phyloP scores from a whole-genome alignment of 2,797 vertebrate species.

The Loriculus beryllinus region DNA sequence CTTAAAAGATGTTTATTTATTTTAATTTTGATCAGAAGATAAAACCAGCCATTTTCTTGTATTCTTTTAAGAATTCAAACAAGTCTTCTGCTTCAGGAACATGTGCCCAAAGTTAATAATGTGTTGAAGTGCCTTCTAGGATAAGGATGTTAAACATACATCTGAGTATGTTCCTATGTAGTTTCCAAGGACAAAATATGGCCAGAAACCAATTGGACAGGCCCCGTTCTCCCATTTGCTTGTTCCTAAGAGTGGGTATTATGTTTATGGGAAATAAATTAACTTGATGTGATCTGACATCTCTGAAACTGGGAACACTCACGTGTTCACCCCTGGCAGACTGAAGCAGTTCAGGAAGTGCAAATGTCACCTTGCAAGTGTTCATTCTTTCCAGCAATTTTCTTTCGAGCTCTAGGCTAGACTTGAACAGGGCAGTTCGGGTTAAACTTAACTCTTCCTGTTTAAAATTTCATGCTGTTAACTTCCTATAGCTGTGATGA shows the following conservation, averaged over 20 bases:
- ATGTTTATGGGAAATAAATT: neutral
- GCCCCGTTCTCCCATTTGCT: neutral
- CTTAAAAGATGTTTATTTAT: neutral
- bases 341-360: neutral
- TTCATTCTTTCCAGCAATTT: neutral
- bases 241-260: neutral
- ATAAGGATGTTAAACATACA: neutral
- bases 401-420: neutral
- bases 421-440: neutral
- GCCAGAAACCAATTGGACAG: neutral
- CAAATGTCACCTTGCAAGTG: fast-evolving
- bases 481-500: neutral
- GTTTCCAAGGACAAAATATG: neutral
- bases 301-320: neutral
- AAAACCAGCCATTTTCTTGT: neutral
- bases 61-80: neutral
- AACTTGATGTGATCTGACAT: neutral
- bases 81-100: neutral
- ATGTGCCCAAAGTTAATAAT: neutral
- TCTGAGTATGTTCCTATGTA: neutral
- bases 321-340: neutral
- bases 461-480: neutral
- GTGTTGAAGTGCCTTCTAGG: neutral
- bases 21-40: neutral
- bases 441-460: constrained; percentile 6